These are phyloP conservation scores for Drymonia ruficornis DNA, from an alignment of 2,888 invertebrate species.

Conservation along the genomic window DNA sequence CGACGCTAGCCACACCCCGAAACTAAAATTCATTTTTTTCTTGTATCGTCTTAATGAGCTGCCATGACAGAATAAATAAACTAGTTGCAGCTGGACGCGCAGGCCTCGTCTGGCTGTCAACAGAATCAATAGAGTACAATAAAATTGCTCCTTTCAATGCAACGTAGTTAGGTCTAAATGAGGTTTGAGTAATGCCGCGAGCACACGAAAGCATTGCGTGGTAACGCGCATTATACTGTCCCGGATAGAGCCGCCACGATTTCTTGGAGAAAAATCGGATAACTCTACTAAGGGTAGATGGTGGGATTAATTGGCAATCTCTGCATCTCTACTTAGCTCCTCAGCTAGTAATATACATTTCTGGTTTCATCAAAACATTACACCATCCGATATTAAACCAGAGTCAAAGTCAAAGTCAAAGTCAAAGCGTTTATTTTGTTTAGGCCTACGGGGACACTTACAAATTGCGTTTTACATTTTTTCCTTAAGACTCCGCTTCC, in stretches of 20 bases:
- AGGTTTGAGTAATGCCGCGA: conserved; percentile 79
- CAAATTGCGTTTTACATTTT: too few species aligned
- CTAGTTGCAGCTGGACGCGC: conserved; percentile 60
- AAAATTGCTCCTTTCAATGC: conserved; percentile 80
- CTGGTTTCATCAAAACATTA: too few species aligned
- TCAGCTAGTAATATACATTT: too few species aligned
- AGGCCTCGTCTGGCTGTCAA: conserved; percentile 67
- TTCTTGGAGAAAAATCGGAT: conserved; percentile 6
- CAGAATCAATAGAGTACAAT: conserved; percentile 81
- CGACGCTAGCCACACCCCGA: too few species aligned
- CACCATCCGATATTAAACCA: not conserved
- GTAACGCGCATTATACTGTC: conserved; percentile 60
- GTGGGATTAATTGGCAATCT: too few species aligned
- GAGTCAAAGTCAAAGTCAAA: too few species aligned
- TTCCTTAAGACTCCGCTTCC: too few species aligned
- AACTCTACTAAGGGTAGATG: not conserved
- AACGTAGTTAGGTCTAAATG: conserved; percentile 80
- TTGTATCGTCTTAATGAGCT: conserved; percentile 49
- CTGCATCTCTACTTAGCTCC: too few species aligned
- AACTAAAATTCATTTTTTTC: too few species aligned
- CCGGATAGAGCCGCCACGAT: conserved; percentile 13
- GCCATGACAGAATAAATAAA: conserved; percentile 64
- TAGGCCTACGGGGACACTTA: too few species aligned
- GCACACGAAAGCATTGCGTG: conserved; percentile 78
- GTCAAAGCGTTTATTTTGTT: too few species aligned